Conservation (phyloP, 1,140 invertebrate species). For the Euborellia annulipes region DNA sequence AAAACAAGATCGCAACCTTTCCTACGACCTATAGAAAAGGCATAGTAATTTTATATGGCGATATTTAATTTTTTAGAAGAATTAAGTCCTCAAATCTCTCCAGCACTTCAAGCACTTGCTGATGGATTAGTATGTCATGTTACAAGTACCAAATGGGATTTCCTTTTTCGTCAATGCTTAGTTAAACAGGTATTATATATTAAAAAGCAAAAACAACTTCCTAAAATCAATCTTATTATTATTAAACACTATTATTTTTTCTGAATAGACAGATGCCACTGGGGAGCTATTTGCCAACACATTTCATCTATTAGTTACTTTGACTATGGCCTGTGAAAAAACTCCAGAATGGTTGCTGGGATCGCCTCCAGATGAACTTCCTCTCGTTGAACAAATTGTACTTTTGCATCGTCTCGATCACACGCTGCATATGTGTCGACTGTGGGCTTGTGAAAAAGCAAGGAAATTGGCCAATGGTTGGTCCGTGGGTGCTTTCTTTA, state of each 20-base stretch:
- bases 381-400: conserved; percentile 62
- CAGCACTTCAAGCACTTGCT: conserved; percentile 48
- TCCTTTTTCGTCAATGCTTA: conserved; percentile 37
- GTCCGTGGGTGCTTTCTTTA: conserved; percentile 51
- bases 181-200: conserved; percentile 1
- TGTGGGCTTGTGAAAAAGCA: conserved; percentile 53
- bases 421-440: conserved; percentile 52
- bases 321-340: conserved; percentile 50
- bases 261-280: conserved; percentile 15
- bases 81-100: conserved; percentile 13
- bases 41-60: no score
- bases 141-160: conserved; percentile 55
- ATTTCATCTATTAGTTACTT: conserved; percentile 40
- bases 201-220: no score
- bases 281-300: conserved; percentile 44
- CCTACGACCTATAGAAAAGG: no score
- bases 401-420: conserved; percentile 62
- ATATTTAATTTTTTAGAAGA: no score
- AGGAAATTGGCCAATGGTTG: conserved; percentile 51
- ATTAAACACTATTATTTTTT: neutral
- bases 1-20: no score
- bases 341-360: conserved; percentile 40
- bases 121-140: conserved; percentile 60
- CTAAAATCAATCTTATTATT: no score
- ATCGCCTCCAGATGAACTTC: conserved; percentile 37